phyloP scores from a whole-genome alignment of 2,113 vertebrate species.

The Phycodurus eques region DNA sequence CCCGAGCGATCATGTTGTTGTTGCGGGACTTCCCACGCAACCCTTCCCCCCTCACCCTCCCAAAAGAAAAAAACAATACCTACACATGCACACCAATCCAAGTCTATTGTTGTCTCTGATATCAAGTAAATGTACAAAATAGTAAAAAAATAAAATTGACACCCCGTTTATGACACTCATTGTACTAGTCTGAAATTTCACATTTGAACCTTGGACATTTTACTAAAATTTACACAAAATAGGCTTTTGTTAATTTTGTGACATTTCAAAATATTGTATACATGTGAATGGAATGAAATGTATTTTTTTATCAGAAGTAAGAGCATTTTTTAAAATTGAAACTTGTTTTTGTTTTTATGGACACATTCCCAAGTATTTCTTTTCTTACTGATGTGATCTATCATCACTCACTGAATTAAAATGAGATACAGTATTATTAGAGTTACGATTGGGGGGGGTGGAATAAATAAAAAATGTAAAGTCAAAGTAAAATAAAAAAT shows the following conservation, averaged over 20 bases:
- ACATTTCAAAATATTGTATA: too few species aligned
- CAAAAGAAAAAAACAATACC: not conserved
- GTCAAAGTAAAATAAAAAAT: too few species aligned
- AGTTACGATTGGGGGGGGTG: not conserved
- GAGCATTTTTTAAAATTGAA: too few species aligned
- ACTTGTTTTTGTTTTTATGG: too few species aligned
- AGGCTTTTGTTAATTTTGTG: too few species aligned
- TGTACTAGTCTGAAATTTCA: not conserved
- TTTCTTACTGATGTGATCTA: not conserved
- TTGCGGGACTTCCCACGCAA: conserved; percentile 58
- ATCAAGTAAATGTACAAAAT: not conserved
- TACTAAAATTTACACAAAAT: too few species aligned
- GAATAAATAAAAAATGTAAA: too few species aligned
- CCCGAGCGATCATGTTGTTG: conserved; percentile 39
- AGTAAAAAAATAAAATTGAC: not conserved
- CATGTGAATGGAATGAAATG: too few species aligned
- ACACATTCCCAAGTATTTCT: not conserved
- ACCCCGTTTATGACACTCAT: not conserved
- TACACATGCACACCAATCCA: conserved; percentile 23
- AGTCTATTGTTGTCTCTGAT: conserved; percentile 25
- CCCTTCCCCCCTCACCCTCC: not conserved
- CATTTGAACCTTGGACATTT: too few species aligned
- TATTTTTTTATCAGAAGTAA: too few species aligned
- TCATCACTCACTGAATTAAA: not conserved
- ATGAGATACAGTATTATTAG: not conserved